Evolutionary conservation across 2,113 vertebrate species (phyloP).

Genomic region (Platanista minor): DNA sequence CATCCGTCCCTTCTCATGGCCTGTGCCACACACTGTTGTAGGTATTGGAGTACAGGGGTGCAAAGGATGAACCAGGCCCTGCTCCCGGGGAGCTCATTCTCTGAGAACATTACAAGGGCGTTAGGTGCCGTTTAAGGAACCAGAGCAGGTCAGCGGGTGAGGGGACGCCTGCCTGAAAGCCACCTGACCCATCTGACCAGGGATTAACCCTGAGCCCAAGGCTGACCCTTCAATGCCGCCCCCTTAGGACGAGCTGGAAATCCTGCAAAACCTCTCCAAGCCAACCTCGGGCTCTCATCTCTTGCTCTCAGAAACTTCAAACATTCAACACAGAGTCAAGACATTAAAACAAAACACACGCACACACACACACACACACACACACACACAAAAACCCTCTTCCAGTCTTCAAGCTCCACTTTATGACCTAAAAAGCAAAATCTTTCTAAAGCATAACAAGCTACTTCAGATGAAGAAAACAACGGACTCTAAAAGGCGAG

Average conservation of each 20-base stretch:
- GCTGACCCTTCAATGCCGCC: rapidly evolving
- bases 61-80: background rate
- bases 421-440: background rate
- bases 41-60: rapidly evolving
- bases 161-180: rapidly evolving
- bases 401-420: background rate
- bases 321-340: background rate
- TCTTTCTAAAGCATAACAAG: background rate
- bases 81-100: background rate
- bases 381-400: background rate
- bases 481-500: background rate
- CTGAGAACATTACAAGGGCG: background rate
- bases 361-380: background rate
- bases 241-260: rapidly evolving
- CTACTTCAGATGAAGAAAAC: background rate
- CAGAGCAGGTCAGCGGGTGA: too few species aligned
- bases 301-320: background rate
- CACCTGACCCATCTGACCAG: background rate
- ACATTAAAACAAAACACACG: background rate
- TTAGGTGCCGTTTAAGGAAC: rapidly evolving
- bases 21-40: rapidly evolving
- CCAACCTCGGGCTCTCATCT: background rate
- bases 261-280: rapidly evolving
- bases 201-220: background rate
- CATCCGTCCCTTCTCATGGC: rapidly evolving